phyloP scores from a whole-genome alignment of 2,888 invertebrate species.

The Clitarchus hookeri region DNA sequence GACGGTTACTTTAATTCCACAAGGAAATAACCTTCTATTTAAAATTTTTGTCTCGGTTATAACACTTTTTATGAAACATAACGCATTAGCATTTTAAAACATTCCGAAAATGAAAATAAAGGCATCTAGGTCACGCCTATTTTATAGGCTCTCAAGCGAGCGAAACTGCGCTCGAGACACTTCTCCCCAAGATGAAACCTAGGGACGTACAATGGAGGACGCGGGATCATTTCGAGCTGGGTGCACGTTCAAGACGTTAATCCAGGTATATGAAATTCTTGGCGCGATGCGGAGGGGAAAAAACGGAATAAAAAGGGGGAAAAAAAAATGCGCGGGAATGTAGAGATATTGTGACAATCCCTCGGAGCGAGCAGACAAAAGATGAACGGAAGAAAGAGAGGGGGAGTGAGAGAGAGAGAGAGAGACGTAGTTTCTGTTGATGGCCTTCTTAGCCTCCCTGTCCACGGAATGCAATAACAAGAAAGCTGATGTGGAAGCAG shows the following conservation, averaged over 20 bases:
- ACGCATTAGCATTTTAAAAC: too few species aligned
- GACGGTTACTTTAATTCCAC: too few species aligned
- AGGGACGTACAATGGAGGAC: not conserved
- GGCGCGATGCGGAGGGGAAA: not conserved
- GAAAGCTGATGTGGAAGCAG: not conserved
- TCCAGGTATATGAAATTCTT: constrained; percentile 14
- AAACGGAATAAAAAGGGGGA: not conserved
- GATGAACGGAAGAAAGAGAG: not conserved
- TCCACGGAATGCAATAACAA: constrained; percentile 3
- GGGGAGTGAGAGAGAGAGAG: too few species aligned
- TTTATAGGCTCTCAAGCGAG: not conserved
- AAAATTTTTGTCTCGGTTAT: too few species aligned
- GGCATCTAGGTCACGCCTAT: not conserved
- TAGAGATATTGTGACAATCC: constrained; percentile 5
- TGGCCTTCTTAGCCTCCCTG: not conserved
- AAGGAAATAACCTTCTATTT: too few species aligned
- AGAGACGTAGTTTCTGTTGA: too few species aligned
- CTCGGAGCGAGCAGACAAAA: constrained; percentile 2
- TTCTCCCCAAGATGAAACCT: not conserved
- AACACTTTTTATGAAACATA: too few species aligned
- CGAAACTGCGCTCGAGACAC: not conserved
- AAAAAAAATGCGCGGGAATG: not conserved
- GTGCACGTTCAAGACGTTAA: not conserved
- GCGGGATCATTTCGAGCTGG: not conserved
- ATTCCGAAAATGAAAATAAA: not conserved